phyloP scores from a whole-genome alignment of 2,888 invertebrate species.

The Phaedon cochleariae region DNA sequence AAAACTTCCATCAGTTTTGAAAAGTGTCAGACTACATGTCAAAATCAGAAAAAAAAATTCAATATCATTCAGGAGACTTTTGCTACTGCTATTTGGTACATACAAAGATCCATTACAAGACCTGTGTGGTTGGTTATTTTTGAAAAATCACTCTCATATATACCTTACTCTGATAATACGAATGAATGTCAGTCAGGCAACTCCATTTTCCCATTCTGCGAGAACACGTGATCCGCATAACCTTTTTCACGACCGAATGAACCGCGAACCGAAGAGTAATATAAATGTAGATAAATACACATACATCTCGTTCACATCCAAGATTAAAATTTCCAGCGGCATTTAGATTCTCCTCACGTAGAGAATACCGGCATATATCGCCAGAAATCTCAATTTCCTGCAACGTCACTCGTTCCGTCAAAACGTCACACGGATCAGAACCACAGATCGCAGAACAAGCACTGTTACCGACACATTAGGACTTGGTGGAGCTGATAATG shows the following conservation, averaged over 20 bases:
- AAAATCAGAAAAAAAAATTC: too few species aligned
- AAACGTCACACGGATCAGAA: constrained; percentile 8
- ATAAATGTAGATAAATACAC: background rate
- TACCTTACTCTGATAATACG: background rate
- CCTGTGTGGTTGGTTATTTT: too few species aligned
- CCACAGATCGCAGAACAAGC: too few species aligned
- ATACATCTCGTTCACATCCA: constrained; percentile 3
- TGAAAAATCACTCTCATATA: too few species aligned
- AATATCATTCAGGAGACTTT: too few species aligned
- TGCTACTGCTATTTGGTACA: too few species aligned
- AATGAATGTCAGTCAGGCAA: background rate
- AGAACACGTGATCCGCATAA: background rate
- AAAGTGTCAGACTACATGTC: too few species aligned
- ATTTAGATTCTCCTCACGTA: constrained; percentile 20
- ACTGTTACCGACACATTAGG: background rate
- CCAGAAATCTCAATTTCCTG: constrained; percentile 27
- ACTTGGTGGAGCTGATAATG: background rate
- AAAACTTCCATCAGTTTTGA: too few species aligned
- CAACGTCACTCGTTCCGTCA: constrained; percentile 16
- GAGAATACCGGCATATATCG: constrained; percentile 12
- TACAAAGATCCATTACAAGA: too few species aligned
- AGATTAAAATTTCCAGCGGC: constrained; percentile 21
- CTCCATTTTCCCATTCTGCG: background rate
- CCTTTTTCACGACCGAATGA: background rate
- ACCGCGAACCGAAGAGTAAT: background rate